Percentiles rank a stretch among this genome's conserved stretches.
Evolutionary conservation across 2,797 vertebrate genomes (phyloP).

Genomic region (Bradypodion ventrale): DNA sequence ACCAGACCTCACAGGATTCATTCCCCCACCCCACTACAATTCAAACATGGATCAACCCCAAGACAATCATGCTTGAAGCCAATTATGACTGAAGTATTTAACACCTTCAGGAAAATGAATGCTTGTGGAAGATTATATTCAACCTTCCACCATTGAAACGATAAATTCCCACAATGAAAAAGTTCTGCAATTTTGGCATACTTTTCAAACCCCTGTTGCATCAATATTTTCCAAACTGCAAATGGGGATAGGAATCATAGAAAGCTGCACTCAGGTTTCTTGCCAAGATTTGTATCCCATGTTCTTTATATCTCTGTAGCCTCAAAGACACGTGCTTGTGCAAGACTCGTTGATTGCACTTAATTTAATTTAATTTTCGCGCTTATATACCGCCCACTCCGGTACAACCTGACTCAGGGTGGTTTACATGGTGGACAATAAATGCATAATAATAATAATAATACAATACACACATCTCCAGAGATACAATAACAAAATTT

Average conservation of each 20-base stretch:
- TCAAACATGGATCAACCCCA: no score
- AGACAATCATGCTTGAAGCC: neutral
- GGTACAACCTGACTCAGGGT: no score
- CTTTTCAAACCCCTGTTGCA: neutral
- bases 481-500: no score
- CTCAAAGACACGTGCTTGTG: neutral
- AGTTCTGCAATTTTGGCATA: neutral
- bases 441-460: no score
- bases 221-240: neutral
- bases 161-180: no score
- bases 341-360: neutral
- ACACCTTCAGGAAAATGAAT: neutral
- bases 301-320: neutral
- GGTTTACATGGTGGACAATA: no score
- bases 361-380: no score
- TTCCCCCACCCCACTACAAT: no score
- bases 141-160: neutral
- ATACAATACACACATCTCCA: no score
- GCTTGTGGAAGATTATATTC: neutral
- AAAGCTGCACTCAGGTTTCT: no score
- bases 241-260: no score
- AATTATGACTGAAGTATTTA: neutral
- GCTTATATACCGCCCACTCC: no score
- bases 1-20: neutral
- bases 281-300: neutral